Evolutionary conservation across 2,113 vertebrate species (phyloP), one percentile per base, ranked within the genome.

Genomic region (Lethenteron camtschaticum): DNA sequence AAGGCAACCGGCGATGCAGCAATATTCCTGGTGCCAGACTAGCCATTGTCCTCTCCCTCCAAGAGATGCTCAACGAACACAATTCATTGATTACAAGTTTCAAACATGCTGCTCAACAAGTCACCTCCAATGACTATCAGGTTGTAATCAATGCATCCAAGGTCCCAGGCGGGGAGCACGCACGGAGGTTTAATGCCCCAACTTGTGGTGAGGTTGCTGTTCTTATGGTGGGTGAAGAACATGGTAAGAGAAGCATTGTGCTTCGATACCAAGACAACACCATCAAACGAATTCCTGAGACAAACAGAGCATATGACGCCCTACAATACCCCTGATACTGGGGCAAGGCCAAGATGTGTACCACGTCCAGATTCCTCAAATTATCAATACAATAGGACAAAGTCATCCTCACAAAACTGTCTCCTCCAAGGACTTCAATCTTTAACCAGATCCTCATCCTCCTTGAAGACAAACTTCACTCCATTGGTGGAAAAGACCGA

Each of bases 241-340:
- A 66, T 9, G 63, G 63, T 16, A 66, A 66, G n/a, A 66, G 63
- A 10, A 2, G 11, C 63, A 66, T 66, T 66, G 10, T 66, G 24
- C 63, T 66, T 24, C 8, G 24, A 9, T 66, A 8, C 63, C 10
- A 66, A 24, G 10, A 66, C 63, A 66, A 66, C 24, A 16, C 63
- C 24, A 24, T 66, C 24, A n/a, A 66, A 9, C 63, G 8, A 16
- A 11, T 66, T 24, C 24, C 63, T 9, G 63, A 66, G 63, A 11
- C 63, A 8, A 66, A 66, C 63, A 66, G 24, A 66, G 10, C 8
- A n/a, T 66, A 66, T 66, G 63, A 66, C 10, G 63, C 63, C n/a
- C 63, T 66, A 24, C 63, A 66, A 66, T 66, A 66, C 10, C 63
- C n/a, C 9, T 66, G 9, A 66, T 66, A n/a, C 63, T 66, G n/a